phyloP scores from a whole-genome alignment of 2,888 invertebrate species.

The Folsomia manolachei region DNA sequence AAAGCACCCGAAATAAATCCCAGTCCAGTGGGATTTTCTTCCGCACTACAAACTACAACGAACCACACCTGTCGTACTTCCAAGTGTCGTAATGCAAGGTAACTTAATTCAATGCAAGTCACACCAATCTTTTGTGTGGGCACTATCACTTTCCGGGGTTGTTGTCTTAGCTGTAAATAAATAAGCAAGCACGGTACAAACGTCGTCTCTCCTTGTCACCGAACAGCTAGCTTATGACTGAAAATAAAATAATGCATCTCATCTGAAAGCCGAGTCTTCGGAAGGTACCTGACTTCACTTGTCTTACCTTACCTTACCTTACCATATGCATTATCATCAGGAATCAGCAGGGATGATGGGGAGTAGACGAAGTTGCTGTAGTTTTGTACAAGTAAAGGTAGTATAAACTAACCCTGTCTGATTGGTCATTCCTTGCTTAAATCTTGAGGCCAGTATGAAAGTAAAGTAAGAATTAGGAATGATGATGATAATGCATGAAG shows the following conservation, averaged over 20 bases:
- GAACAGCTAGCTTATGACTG: slow-evolving; percentile 16
- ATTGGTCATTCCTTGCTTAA: slow-evolving; percentile 22
- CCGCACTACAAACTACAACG: background rate
- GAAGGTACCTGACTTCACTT: slow-evolving; percentile 14
- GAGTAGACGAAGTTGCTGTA: slow-evolving; percentile 18
- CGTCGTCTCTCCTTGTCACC: slow-evolving; percentile 11
- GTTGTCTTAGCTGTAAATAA: slow-evolving; percentile 1
- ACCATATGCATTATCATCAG: background rate
- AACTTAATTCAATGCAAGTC: too few relatives aligned
- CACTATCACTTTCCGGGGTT: background rate
- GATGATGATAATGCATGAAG: slow-evolving; percentile 18
- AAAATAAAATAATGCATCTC: too few relatives aligned
- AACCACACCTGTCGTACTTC: background rate
- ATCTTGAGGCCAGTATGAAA: slow-evolving; percentile 20
- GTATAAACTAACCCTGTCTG: slow-evolving; percentile 22
- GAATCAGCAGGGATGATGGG: slow-evolving; percentile 14
- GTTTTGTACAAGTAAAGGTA: slow-evolving; percentile 14
- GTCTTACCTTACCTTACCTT: background rate
- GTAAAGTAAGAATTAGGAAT: slow-evolving; percentile 19
- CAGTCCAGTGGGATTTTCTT: background rate
- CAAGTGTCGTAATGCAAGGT: too few relatives aligned
- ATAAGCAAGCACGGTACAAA: slow-evolving; percentile 4
- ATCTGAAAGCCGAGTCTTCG: slow-evolving; percentile 14
- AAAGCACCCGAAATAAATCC: background rate
- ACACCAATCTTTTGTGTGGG: too few relatives aligned